Conservation (phyloP, 2,797 vertebrate species). For the Tenualosa thibaudeaui region DNA sequence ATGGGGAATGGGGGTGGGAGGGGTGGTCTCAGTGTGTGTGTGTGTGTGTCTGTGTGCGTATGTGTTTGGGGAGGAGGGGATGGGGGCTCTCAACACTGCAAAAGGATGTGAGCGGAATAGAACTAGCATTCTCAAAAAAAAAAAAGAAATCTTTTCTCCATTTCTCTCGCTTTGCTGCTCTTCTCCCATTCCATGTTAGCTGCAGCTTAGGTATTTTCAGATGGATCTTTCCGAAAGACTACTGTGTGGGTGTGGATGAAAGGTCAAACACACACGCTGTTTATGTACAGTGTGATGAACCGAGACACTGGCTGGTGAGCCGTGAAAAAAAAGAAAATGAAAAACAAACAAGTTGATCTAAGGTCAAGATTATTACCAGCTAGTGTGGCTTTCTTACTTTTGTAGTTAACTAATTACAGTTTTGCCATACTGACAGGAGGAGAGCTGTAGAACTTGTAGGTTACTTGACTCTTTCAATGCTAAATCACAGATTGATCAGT, state of each 20-base stretch:
- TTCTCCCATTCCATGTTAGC: background rate
- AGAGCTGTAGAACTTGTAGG: background rate
- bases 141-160: slow-evolving; percentile 13
- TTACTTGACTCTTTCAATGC: background rate
- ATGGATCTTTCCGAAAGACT: background rate
- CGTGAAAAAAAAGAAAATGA: background rate
- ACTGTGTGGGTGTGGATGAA: background rate
- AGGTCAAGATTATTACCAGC: slow-evolving; percentile 12
- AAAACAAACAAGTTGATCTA: background rate
- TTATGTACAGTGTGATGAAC: slow-evolving; percentile 19
- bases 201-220: background rate
- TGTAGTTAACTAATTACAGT: background rate
- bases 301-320: background rate
- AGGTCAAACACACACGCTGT: background rate
- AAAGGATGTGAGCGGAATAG: slow-evolving; percentile 75
- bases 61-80: background rate
- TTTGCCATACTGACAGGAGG: background rate
- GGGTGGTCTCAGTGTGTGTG: background rate
- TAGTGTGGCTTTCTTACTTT: background rate
- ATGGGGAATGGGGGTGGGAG: background rate
- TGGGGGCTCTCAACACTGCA: slow-evolving; percentile 62
- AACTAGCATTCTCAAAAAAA: slow-evolving; percentile 41
- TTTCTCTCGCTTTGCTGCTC: slow-evolving; percentile 33
- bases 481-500: background rate
- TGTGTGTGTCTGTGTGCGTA: background rate